Base-by-base conservation (phyloP, 2,113 vertebrate genomes). In the Melanerpes formicivorus region DNA sequence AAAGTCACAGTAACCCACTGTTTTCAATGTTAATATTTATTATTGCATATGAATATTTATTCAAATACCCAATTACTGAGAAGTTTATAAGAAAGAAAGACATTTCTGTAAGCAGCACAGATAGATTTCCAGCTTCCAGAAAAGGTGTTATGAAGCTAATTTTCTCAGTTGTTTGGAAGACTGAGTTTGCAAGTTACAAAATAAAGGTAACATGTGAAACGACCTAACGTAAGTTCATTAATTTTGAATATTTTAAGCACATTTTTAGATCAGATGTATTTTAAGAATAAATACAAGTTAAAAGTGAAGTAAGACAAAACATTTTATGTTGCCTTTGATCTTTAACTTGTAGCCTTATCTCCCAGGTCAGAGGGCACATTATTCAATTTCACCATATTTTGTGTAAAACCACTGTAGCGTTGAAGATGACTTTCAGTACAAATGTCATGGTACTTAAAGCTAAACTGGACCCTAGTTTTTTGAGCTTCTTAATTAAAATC, bases 381-480 rank as follows among this genome's bases (percentile, higher is more conserved):
- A 98, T 98, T 98, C 98, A 98, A 98, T 98, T 98, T 98, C 97
- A 97, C 96, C 97, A 93, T 97, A 98, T 98, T 98, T 97, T 98
- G 97, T 98, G 98, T 98, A 97, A 98, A 98, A 97, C 87, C 97
- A 97, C 94, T 97, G 97, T 98, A 97, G 97, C 97, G 97, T 98
- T 97, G 97, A 98, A 97, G 97, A 98, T 98, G 97, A 98, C 97
- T 98, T 98, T 98, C 97, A 97, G 97, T 97, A 98, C 97, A 98
- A 98, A 98, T 98, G 98, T 98, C 98, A 98, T 91, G 97, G 97
- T 98, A 98, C 98, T 98, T 98, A 98, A 97, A 97, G 97, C 96
- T 98, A 98, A 98, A 97, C 97, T 83, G 90, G 97, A 97, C 97
- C 93, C 96, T 97, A 98, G 96, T 97, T 98, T 98, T 96, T 98